Evolutionary conservation across 1,140 invertebrate species (phyloP), one percentile per base, ranked within the genome.

Genomic region (Zaprionus ghesquierei): DNA sequence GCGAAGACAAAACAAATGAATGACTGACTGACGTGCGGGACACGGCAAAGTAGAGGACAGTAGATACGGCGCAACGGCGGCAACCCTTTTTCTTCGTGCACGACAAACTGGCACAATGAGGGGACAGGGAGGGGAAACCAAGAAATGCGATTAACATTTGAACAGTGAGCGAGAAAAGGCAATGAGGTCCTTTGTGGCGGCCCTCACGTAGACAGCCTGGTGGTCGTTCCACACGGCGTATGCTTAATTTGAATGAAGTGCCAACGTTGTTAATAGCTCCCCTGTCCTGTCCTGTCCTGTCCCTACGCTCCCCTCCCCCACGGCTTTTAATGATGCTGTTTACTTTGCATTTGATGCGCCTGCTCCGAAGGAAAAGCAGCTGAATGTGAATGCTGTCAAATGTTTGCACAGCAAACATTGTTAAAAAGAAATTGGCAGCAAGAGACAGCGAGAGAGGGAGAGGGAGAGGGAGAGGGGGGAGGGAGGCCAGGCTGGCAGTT

Each of bases 71-170:
- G 13, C 13, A 6, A 13, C 6, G 35, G 13, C n/a, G n/a, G 53
- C 59, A 82, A 84, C 75, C 81, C 80, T 77, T 75, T 85, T 72
- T 62, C 41, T 50, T 38, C 20, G 31, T 29, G 15, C n/a, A n/a
- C n/a, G 71, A 56, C 44, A 35, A 54, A 33, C n/a, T 41, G n/a
- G 3, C 35, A 41, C 35, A 38, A 38, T 20, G 18, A 20, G 8
- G 66, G 46, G 53, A 50, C 41, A 35, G 41, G 65, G 69, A 61
- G 72, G 23, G 49, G 31, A 77, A 69, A 81, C 81, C 77, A 76
- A 82, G 82, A 87, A 89, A 89, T 87, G 75, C 84, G 82, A 86
- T 86, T 86, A 86, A 81, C 87, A 82, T 86, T 86, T 87, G 78
- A 85, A 75, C 74, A 78, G 61, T 75, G 81, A 77, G 75, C 81